These are phyloP conservation scores for Hirtodrosophila cameraria DNA, from an alignment of 2,888 invertebrate genomes.

Conservation along the genomic window DNA sequence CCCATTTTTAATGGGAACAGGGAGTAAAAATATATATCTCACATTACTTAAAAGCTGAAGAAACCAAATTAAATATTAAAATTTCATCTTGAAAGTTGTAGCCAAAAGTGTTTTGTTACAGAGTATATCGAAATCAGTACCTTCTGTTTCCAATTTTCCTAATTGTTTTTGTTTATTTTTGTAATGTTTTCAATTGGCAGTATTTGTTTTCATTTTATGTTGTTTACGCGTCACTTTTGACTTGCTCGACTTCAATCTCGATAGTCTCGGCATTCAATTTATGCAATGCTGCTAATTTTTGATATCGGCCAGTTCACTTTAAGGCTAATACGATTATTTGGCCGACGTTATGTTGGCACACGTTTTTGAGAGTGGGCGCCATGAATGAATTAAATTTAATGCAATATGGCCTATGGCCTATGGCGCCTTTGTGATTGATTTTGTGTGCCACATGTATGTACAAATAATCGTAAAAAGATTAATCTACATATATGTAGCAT, in stretches of 20 bases:
- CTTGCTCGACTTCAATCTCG: conserved; percentile 34
- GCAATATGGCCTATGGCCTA: conserved; percentile 20
- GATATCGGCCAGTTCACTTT: conserved; percentile 33
- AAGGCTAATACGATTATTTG: conserved; percentile 22
- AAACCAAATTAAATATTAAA: no score
- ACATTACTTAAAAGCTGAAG: no score
- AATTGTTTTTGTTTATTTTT: neutral
- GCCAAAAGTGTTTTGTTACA: no score
- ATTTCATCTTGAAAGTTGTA: no score
- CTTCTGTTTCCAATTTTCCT: neutral
- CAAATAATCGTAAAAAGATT: conserved; percentile 18
- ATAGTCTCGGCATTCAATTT: conserved; percentile 27
- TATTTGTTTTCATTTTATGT: conserved; percentile 28
- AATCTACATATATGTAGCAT: conserved; percentile 44
- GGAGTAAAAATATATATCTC: no score
- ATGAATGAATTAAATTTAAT: conserved; percentile 53
- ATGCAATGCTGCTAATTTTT: conserved; percentile 19
- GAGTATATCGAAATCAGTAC: neutral
- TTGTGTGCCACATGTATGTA: conserved; percentile 4
- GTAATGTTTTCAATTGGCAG: conserved; percentile 3
- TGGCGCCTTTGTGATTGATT: conserved; percentile 10
- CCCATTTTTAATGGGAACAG: no score
- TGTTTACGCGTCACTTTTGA: conserved; percentile 43
- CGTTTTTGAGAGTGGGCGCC: conserved; percentile 7
- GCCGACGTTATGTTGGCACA: conserved; percentile 1